Conservation (phyloP, 2,797 vertebrate genomes). For the Rhinoraja longicauda region DNA sequence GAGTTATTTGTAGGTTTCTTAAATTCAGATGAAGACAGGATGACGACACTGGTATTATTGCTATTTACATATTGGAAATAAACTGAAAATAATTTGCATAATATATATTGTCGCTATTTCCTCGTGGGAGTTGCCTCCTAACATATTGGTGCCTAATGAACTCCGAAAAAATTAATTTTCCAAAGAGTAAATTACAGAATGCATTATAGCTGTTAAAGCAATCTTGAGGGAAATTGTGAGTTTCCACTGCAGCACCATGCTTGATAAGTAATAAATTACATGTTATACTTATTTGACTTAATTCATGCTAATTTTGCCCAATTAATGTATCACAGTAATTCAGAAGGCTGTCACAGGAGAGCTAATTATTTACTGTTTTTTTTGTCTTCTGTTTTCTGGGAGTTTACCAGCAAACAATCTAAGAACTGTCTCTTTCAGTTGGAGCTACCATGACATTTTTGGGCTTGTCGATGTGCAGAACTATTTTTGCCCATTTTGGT, state of each 20-base stretch:
- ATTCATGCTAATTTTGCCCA: constrained; percentile 99
- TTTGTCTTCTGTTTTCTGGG: constrained; percentile 73
- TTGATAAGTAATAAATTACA: constrained; percentile 99
- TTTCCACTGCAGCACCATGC: constrained; percentile 92
- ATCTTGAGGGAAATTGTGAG: constrained; percentile 98
- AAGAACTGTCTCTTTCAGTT: constrained; percentile 69
- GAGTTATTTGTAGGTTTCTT: not conserved
- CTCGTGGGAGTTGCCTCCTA: constrained; percentile 96
- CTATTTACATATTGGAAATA: constrained; percentile 97
- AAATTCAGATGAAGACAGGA: constrained; percentile 53
- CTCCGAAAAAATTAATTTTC: constrained; percentile 99
- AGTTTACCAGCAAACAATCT: constrained; percentile 81
- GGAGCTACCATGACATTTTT: constrained; percentile 60
- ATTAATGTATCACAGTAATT: constrained; percentile 99
- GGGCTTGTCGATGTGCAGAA: constrained; percentile 54
- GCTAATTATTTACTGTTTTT: constrained; percentile 98
- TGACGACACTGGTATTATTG: constrained; percentile 77
- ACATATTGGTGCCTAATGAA: constrained; percentile 99
- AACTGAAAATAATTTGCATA: constrained; percentile 91
- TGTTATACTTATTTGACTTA: constrained; percentile 99
- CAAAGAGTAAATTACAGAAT: constrained; percentile 99
- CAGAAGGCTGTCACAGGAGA: constrained; percentile 93
- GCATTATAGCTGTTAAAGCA: constrained; percentile 99
- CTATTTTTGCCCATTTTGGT: constrained; percentile 53
- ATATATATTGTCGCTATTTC: constrained; percentile 85